Percentiles rank a stretch among this genome's conserved stretches.
These are phyloP conservation scores for Bambusicola thoracicus DNA, from an alignment of 2,113 vertebrate species.

Conservation along the genomic window DNA sequence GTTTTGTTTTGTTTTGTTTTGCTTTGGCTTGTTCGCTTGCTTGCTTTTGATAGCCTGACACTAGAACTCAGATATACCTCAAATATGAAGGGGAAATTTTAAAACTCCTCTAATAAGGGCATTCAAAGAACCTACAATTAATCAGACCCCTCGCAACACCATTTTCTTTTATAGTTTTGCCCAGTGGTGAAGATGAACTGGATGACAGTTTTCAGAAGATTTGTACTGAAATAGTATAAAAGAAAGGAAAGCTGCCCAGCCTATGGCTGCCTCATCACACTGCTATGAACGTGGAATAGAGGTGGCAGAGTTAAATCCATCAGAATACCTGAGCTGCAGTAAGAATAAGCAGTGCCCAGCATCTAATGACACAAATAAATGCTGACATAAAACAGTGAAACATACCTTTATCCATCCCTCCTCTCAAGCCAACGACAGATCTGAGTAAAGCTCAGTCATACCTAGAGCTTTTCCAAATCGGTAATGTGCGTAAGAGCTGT, in stretches of 20 bases:
- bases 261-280: not conserved
- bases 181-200: not conserved
- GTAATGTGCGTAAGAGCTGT: not conserved
- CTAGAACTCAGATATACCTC: not conserved
- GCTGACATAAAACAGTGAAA: conserved; percentile 4
- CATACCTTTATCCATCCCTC: not conserved
- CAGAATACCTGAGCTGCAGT: not conserved
- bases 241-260: not conserved
- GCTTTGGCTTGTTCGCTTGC: not conserved
- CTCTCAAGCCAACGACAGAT: not conserved
- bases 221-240: not conserved
- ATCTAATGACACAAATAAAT: not conserved
- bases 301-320: not conserved
- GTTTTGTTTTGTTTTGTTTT: not conserved
- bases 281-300: not conserved
- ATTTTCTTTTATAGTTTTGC: not conserved
- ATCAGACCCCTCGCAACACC: not conserved
- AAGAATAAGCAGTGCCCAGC: not conserved
- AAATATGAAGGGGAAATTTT: not conserved
- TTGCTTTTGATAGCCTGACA: not conserved
- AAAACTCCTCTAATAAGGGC: not conserved
- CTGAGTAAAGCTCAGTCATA: not conserved
- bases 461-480: not conserved
- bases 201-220: not conserved
- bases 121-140: not conserved